These are phyloP conservation scores for Ptychochromis oligacanthus DNA, from an alignment of 2,113 vertebrate species.

Conservation along the genomic window DNA sequence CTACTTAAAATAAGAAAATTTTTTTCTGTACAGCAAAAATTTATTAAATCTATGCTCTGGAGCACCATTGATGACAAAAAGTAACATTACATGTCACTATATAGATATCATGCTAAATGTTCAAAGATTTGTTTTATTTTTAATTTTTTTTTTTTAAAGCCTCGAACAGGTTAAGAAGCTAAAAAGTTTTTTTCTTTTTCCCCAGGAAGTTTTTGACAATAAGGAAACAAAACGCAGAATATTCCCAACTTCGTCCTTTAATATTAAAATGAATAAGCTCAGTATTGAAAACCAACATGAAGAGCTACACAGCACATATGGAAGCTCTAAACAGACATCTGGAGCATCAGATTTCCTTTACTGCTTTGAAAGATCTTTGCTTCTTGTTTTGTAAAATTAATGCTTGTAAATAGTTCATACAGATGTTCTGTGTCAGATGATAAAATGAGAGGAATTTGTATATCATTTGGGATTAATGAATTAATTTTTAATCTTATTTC, in stretches of 20 bases:
- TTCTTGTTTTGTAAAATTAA: constrained; percentile 12
- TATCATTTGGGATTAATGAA: neutral
- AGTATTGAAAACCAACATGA: neutral
- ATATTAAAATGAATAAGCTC: neutral
- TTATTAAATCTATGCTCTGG: too few species aligned
- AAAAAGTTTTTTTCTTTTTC: neutral
- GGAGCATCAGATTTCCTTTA: neutral
- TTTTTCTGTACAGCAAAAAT: too few species aligned
- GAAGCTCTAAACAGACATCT: neutral
- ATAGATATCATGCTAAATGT: too few species aligned
- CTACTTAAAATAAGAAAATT: too few species aligned
- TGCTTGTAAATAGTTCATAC: neutral
- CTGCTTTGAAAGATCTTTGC: neutral
- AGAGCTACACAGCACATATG: neutral
- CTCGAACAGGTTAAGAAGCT: neutral
- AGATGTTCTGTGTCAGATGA: neutral
- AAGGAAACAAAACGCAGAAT: neutral
- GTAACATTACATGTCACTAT: too few species aligned
- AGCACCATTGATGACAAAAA: too few species aligned
- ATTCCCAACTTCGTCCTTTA: neutral
- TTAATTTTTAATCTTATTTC: neutral
- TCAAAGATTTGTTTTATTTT: neutral
- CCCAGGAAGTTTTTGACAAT: neutral
- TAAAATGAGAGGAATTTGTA: neutral
- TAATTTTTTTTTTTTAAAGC: neutral